Evolutionary conservation across 2,888 invertebrate species (phyloP).

Genomic region (Cyaniris semiargus): DNA sequence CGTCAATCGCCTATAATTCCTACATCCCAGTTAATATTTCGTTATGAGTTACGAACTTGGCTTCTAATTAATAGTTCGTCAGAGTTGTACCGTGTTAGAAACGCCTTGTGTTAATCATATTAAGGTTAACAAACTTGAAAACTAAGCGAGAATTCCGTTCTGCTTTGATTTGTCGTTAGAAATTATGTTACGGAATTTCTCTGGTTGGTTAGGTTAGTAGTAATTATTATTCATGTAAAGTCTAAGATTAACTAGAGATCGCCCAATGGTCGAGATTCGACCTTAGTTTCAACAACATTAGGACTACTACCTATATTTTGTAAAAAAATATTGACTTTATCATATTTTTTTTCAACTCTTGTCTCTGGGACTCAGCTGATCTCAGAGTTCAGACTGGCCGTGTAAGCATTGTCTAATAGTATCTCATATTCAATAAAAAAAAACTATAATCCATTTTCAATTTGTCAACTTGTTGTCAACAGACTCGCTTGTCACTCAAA

Average conservation of each 20-base stretch:
- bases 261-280: no score
- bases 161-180: neutral
- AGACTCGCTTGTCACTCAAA: no score
- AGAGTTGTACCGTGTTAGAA: constrained; percentile 14
- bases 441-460: no score
- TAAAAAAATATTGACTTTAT: no score
- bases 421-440: no score
- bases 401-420: no score
- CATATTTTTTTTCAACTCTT: no score
- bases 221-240: neutral
- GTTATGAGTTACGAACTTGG: constrained; percentile 15
- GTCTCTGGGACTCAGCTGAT: no score
- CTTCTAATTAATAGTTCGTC: constrained; percentile 25
- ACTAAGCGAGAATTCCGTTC: constrained; percentile 3
- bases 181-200: constrained; percentile 15
- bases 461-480: no score
- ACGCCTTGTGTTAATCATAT: constrained; percentile 21
- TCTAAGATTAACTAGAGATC: neutral
- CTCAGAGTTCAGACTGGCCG: no score
- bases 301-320: no score
- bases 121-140: constrained; percentile 19
- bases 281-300: no score
- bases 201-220: neutral
- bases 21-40: neutral
- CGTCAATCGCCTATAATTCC: neutral